Evolutionary conservation across 2,888 invertebrate species (phyloP), one percentile per base, ranked within the genome.

Genomic region (Drosophila phalerata): DNA sequence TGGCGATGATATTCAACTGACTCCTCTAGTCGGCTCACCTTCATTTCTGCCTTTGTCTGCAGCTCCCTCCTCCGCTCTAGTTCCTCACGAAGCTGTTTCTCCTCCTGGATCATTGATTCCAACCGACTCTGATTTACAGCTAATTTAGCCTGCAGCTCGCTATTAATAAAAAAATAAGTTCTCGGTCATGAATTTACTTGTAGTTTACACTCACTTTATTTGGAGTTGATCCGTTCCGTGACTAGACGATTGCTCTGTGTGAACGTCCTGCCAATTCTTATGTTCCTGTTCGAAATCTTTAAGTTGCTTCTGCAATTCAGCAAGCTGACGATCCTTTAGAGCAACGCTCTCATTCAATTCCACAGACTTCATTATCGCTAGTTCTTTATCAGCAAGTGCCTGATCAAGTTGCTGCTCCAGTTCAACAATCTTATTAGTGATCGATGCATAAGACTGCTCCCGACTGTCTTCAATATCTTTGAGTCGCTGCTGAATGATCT

Each of bases 1-100:
- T 90, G 81, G 9, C 80, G 84, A 60, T 91, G 82, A 6, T 84
- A 77, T 9, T 77, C 71, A 2, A 87, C 69, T 17, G 90, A 82
- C 4, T 91, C 89, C 17, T 90, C 85, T 15, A 91, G 62, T 10
- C 85, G 87, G 6, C 63, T 58, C 1, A 90, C 64, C 17, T 63
- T 67, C 11, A 76, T 4, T 13, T 56, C 30, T 34, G 56, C 13
- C 8, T 48, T 15, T 3, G 10, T 5, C n/a, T 90, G 62, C 13
- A 86, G 78, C 3, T 73, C 63, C 49, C 85, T 77, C 1, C 89
- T 69, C 0, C 69, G 60, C 6, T 88, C 78, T 9, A 90, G 69
- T 66, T 91, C 85, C 1, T 55, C 66, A 2, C 61, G 79, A 22
- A 83, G 25, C 22, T 13, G 38, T n/a, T 42, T 17, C 15, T 52